Base-by-base conservation (phyloP, 2,797 vertebrate species). In the Leuciscus waleckii region DNA sequence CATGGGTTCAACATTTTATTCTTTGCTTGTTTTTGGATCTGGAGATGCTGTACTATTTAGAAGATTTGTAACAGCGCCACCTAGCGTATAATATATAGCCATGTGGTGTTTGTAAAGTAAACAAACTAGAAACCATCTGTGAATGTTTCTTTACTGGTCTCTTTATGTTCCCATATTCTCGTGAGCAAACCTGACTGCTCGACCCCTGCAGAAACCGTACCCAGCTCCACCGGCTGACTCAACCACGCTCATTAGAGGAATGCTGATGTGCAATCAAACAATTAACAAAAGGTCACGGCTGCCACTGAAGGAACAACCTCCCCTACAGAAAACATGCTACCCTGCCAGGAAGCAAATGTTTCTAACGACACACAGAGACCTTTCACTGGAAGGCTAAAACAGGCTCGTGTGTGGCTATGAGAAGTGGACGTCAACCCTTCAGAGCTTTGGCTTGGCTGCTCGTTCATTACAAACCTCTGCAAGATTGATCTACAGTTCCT, bases 261-360 rank as follows among this genome's bases (percentile, higher is more conserved):
- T 91, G 91, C 90, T 90, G 88, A 89, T 91, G 88, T 90, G 90
- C 81, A 89, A 90, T 91, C 92, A 90, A 90, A 92, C 91, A 92
- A 91, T 93, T 93, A 93, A 90, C 76, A 23, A 92, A 93, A 94
- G 91, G 91, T 94, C 92, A 92, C 5, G 71, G 58, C 88, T 90
- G 89, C 88, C 90, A 88, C 85, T 88, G 87, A 79, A 67, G 70
- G 85, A 88, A 67, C 85, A 23, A 71, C 63, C 86, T 88, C 87
- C 87, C 83, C 84, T 73, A 83, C 65, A 67, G 85, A 85, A 88
- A 76, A 61, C 65, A 83, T 89, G 88, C 89, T 81, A 51, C 54
- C 7, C 1, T 6, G 86, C 89, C 90, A 88, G 61, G 87, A 77
- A 73, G 61, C 81, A 73, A 69, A 61, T 71, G 77, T 76, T 86